Evolutionary conservation across 2,113 vertebrate genomes (phyloP), one percentile per base, ranked within the genome.

Genomic region (Vombatus ursinus): DNA sequence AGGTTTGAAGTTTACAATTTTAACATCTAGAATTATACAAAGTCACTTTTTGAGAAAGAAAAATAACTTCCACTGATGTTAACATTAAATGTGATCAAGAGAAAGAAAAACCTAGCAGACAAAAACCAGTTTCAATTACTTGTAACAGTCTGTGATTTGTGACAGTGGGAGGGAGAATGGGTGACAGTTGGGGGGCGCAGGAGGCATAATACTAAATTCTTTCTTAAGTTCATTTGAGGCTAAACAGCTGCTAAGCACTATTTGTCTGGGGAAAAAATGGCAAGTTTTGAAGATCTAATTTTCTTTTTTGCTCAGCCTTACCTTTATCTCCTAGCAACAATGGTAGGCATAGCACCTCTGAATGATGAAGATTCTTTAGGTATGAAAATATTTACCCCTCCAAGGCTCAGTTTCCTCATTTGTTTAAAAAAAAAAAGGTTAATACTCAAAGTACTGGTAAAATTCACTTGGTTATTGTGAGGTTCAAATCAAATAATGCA

Each of bases 41-140:
- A 93, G 24, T 68, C 14, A 90, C 49, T 23, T 3, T 92, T 93
- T 93, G 91, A 93, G 31, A 92, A 24, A 94, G 93, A 94, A 22
- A 96, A 95, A 93, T 92, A 90, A 31, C 28, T 89, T 61, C 94
- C 89, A 84, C 26, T 53, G 19, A 5, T 95, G 48, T 52, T 23
- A 92, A 94, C 89, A 93, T 48, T 93, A 96, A 95, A 92, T 91
- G 51, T 1, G 61, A 97, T 89, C 48, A 94, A 50, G 26, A 93
- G 9, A 54, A 93, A 96, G 90, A 90, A 94, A 93, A 93, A 49
- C 37, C 50, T 57, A 68, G 11, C 19, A 26, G 52, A 9, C 52
- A 95, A 89, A 89, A 94, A 57, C 48, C 61, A 53, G 44, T 10
- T 49, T 77, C 61, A 92, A n/a, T 96, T 54, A 52, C 52, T 92